Percentiles rank a stretch among this genome's conserved stretches.
Evolutionary conservation across 2,113 vertebrate species (phyloP).

Genomic region (Hypocryptadius cinnamomeus): DNA sequence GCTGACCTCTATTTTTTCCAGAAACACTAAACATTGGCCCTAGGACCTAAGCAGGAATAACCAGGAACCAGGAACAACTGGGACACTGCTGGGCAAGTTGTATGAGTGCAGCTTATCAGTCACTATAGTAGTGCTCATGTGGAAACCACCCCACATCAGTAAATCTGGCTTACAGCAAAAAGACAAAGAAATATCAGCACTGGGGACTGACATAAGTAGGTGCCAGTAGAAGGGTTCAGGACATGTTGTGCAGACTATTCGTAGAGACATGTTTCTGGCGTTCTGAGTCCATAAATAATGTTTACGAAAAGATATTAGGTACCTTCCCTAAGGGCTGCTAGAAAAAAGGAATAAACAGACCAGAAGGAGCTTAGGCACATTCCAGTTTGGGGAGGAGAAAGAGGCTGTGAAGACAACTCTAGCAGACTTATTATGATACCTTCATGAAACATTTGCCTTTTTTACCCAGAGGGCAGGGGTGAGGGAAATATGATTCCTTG

Average conservation of each 20-base stretch:
- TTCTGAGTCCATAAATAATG: slow-evolving; percentile 42
- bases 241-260: background rate
- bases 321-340: slow-evolving; percentile 31
- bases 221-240: background rate
- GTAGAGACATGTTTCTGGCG: background rate
- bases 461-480: background rate
- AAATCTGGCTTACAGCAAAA: background rate
- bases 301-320: background rate
- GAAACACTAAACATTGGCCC: background rate
- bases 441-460: slow-evolving; percentile 31
- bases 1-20: background rate
- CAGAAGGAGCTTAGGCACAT: slow-evolving; percentile 44
- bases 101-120: background rate
- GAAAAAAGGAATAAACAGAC: slow-evolving; percentile 10
- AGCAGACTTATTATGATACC: background rate
- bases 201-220: background rate
- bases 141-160: background rate
- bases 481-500: background rate
- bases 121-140: background rate
- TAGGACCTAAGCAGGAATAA: background rate
- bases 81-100: background rate
- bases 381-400: slow-evolving; percentile 51
- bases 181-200: background rate
- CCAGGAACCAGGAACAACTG: background rate
- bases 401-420: background rate